Evolutionary conservation across 2,797 vertebrate genomes (phyloP).

Genomic region (Gallirallus australis): DNA sequence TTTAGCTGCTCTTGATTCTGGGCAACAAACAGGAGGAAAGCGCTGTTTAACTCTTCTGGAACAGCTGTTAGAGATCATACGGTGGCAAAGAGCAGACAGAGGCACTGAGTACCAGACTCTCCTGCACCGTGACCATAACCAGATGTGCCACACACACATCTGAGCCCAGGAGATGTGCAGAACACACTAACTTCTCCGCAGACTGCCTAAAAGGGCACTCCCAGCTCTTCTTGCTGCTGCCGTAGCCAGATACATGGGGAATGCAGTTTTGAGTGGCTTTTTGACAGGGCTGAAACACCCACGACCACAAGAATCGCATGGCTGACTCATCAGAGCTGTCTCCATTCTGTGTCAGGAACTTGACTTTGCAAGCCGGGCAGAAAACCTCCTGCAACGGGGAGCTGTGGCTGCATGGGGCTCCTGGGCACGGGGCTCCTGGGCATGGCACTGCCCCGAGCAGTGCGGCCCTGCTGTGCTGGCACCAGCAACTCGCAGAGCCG

Average conservation of each 20-base stretch:
- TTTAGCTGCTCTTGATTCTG: constrained; percentile 95
- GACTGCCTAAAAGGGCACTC: not conserved
- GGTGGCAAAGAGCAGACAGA: accelerated
- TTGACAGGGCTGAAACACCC: not conserved
- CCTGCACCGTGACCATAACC: not conserved
- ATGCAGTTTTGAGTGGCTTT: not conserved
- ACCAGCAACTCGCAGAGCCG: not conserved
- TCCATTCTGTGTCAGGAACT: not conserved
- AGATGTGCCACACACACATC: not conserved
- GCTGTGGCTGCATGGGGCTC: not conserved
- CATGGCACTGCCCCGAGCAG: accelerated
- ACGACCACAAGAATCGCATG: accelerated
- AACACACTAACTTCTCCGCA: accelerated
- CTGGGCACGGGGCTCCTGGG: not conserved
- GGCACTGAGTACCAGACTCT: accelerated
- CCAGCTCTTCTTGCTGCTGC: not conserved
- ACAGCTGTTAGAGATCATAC: accelerated
- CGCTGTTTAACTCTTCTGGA: not conserved
- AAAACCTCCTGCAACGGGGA: not conserved
- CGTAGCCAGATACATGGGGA: accelerated
- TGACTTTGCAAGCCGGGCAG: not conserved
- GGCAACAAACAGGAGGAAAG: not conserved
- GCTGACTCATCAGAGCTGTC: not conserved
- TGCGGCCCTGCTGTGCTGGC: accelerated
- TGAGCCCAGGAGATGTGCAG: not conserved